phyloP scores from a whole-genome alignment of 92 coral and sea anemone genomes.

The Phymanthus crucifer region DNA sequence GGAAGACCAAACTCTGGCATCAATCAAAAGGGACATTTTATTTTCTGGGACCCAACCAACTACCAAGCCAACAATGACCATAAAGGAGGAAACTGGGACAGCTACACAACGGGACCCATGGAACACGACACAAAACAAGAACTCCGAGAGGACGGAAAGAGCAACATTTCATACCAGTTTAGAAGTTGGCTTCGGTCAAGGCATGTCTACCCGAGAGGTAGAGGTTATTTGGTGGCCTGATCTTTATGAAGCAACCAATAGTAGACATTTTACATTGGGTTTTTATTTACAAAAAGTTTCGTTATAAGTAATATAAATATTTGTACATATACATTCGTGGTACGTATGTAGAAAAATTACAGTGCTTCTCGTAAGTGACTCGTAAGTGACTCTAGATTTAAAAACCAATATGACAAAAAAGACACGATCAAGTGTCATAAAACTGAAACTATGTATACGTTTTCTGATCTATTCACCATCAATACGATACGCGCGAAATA shows the following conservation, averaged over 20 bases:
- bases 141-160: background rate
- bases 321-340: no score
- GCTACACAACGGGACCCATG: constrained; percentile 1
- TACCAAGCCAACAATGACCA: background rate
- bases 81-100: background rate
- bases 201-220: no score
- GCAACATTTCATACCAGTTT: no score
- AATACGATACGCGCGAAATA: background rate
- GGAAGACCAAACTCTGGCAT: background rate
- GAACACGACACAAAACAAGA: background rate
- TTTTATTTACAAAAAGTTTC: no score
- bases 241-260: no score
- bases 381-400: background rate
- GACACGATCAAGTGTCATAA: background rate
- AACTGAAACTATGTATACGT: background rate
- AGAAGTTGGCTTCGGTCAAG: no score
- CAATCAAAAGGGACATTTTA: background rate
- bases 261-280: no score
- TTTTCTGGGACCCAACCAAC: background rate
- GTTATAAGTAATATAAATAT: no score
- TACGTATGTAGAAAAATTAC: no score
- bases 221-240: no score
- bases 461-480: background rate
- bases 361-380: no score
- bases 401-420: no score